Conservation (phyloP, 2,113 vertebrate species). For the Poicephalus meyeri region DNA sequence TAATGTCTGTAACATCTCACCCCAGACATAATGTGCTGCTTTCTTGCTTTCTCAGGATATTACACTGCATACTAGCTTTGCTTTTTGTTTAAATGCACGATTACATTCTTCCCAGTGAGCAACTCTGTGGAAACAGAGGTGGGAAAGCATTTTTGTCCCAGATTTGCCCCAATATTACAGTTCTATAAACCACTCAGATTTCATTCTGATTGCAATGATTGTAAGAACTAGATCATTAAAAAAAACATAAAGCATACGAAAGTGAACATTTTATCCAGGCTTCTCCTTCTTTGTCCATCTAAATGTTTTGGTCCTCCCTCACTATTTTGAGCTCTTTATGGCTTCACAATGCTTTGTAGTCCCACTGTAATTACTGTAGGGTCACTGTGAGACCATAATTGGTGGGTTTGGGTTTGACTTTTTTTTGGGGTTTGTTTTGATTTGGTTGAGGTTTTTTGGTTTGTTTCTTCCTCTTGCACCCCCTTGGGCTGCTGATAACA, state of each 20-base stretch:
- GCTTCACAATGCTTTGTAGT: not conserved
- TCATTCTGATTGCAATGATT: not conserved
- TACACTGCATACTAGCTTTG: rapidly evolving
- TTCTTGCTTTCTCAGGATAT: not conserved
- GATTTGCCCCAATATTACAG: not conserved
- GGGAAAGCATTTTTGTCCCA: not conserved
- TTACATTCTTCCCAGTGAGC: not conserved
- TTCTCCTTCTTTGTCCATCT: not conserved
- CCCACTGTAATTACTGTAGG: not conserved
- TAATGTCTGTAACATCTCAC: too few species aligned
- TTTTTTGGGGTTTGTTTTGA: not conserved
- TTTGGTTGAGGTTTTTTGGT: not conserved
- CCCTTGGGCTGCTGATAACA: not conserved
- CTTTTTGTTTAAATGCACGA: not conserved
- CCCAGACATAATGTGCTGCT: not conserved
- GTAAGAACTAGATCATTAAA: not conserved
- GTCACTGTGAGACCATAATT: not conserved
- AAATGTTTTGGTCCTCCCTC: not conserved
- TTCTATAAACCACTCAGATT: not conserved
- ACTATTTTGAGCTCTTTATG: not conserved
- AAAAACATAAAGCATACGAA: rapidly evolving
- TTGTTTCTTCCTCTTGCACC: not conserved
- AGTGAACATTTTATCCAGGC: not conserved
- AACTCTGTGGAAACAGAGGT: rapidly evolving
- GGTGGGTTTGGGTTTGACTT: not conserved